Base-by-base conservation (phyloP, 2,113 vertebrate species). In the Ictalurus punctatus region DNA sequence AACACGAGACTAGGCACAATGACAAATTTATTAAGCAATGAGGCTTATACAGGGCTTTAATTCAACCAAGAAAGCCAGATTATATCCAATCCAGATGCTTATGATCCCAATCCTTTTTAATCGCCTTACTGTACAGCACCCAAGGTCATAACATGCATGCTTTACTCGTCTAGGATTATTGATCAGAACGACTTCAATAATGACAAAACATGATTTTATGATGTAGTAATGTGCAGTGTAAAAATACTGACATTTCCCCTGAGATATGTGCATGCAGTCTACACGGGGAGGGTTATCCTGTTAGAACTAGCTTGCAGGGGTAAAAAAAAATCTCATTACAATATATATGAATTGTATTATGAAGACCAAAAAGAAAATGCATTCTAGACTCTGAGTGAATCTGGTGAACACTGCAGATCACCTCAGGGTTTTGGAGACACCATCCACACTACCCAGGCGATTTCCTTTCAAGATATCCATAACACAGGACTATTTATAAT, bases 1-100 rank as follows among this genome's bases (percentile, higher is more conserved):
- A 48, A 65, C 30, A 52, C 30, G 27, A 6, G 37, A 17, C 65
- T 84, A 9, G 19, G 12, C 61, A 69, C 63, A 67, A 40, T 34
- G 84, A 85, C 65, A 85, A 54, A 85, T 85, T 85, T 56, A 61
- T 34, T 85, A 71, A 48, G 63, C 63, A 56, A 4, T 34, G n/a
- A 54, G 34, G 65, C 63, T 85, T 56, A 71, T 56, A 61, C 48
- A 67, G 3, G 73, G 54, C 34, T 61, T 78, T 59, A 63, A 8
- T 59, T 61, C 48, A 73, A 87, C 52, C 76, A 16, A 56, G 84
- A 23, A 80, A 44, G 2, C 3, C 40, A 27, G 74, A 87, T n/a
- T 63, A 44, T 54, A 44, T 63, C 74, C 58, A 79, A 44, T 87
- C 56, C 44, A 65, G 48, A 59, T 52, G 74, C 86, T 76, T 76